Evolutionary conservation across 2,888 invertebrate species (phyloP).

Genomic region (Globia sparganii): DNA sequence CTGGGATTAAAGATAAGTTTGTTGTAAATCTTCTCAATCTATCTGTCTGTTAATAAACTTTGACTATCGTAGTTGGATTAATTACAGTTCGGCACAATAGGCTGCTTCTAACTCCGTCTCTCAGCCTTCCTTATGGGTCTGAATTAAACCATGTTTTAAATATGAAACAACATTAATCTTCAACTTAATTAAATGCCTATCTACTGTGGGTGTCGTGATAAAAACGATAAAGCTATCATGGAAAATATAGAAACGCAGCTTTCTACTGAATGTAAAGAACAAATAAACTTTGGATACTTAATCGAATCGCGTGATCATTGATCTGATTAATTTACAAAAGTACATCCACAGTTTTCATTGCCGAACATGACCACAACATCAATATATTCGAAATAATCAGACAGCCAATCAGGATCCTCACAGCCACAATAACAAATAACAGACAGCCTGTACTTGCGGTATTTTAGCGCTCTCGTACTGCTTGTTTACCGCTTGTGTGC

Average conservation of each 20-base stretch:
- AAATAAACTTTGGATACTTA: not conserved
- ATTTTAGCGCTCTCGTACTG: conserved; percentile 7
- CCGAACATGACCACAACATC: not conserved
- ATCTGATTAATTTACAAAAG: not conserved
- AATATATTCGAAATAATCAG: conserved; percentile 10
- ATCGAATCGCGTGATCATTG: not conserved
- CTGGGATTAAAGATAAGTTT: conserved; percentile 47
- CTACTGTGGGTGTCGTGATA: not conserved
- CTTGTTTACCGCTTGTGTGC: not conserved
- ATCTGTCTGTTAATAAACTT: conserved; percentile 40
- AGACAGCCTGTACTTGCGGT: not conserved
- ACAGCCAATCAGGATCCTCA: conserved; percentile 3
- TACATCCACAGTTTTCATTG: not conserved
- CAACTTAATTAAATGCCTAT: not conserved
- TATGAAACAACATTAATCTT: not conserved
- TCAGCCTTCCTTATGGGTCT: not conserved
- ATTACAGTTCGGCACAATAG: conserved; percentile 21
- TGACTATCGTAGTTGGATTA: conserved; percentile 35
- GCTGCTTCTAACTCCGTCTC: not conserved
- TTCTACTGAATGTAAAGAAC: not conserved
- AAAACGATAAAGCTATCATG: not conserved
- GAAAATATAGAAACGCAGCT: not conserved
- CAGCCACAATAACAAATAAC: conserved; percentile 10
- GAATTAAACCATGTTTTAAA: not conserved
- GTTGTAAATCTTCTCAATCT: conserved; percentile 37